A percentile compares a stretch with the other conserved stretches of the same genome.
Evolutionary conservation across 2,888 invertebrate genomes (phyloP).

Genomic region (Cactoblastis cactorum): DNA sequence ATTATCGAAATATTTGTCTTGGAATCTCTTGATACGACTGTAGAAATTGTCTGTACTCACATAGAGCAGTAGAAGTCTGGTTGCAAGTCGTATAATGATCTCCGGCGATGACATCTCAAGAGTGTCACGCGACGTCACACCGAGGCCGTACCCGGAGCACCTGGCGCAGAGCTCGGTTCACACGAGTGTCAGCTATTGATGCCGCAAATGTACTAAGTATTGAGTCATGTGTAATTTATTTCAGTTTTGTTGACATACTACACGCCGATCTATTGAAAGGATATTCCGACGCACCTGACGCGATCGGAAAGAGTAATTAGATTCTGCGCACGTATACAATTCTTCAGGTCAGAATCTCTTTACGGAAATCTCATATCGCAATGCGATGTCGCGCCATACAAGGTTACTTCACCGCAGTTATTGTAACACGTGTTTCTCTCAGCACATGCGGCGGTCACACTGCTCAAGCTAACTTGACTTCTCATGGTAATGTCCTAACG

Average conservation of each 20-base stretch:
- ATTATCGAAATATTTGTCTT: neutral
- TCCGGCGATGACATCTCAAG: slow-evolving; percentile 42
- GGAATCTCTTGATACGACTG: neutral
- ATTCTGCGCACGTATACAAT: slow-evolving; percentile 29
- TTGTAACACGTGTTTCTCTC: slow-evolving; percentile 21
- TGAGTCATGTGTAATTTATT: slow-evolving; percentile 13
- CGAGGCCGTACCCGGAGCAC: slow-evolving; percentile 40
- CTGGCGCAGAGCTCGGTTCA: slow-evolving; percentile 25
- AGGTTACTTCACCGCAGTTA: slow-evolving; percentile 44
- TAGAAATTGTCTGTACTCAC: slow-evolving; percentile 33
- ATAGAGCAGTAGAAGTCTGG: slow-evolving; percentile 38
- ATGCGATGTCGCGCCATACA: slow-evolving; percentile 33
- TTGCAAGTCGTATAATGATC: slow-evolving; percentile 35
- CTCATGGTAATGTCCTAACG: slow-evolving; percentile 23
- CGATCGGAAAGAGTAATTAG: neutral
- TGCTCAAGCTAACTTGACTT: slow-evolving; percentile 27
- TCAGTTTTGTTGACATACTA: slow-evolving; percentile 18
- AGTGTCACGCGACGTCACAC: slow-evolving; percentile 18
- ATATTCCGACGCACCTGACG: neutral
- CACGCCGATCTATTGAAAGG: slow-evolving; percentile 13
- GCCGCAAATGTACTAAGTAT: slow-evolving; percentile 38
- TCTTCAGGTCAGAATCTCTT: slow-evolving; percentile 39
- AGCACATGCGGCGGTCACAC: slow-evolving; percentile 20
- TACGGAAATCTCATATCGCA: slow-evolving; percentile 46
- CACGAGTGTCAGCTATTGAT: slow-evolving; percentile 50